These are phyloP conservation scores for Salvator merianae DNA, from an alignment of 2,113 vertebrate species.

Conservation along the genomic window DNA sequence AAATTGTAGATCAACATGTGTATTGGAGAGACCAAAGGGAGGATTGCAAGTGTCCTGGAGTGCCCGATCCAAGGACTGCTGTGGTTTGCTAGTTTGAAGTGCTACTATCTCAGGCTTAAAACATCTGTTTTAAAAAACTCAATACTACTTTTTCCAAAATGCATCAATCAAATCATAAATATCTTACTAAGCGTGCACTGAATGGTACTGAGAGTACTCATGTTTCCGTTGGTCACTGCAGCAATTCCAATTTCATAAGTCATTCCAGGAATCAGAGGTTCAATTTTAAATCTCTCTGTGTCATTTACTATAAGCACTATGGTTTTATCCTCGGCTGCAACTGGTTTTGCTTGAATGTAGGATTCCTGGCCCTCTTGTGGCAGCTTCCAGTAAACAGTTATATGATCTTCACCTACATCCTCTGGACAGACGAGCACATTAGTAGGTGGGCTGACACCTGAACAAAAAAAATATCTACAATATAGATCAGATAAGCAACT, in stretches of 20 bases:
- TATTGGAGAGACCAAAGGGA: too few species aligned
- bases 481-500: slow-evolving; percentile 1
- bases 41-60: too few species aligned
- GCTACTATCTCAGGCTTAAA: not conserved
- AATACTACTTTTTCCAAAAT: not conserved
- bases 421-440: slow-evolving; percentile 66
- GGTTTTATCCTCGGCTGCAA: slow-evolving; percentile 17
- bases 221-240: slow-evolving; percentile 75
- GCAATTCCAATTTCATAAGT: slow-evolving; percentile 80
- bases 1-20: too few species aligned
- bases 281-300: slow-evolving; percentile 72
- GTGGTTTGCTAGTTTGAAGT: not conserved
- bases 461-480: slow-evolving; percentile 39
- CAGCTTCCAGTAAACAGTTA: slow-evolving; percentile 78
- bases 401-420: slow-evolving; percentile 67
- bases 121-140: not conserved
- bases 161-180: not conserved
- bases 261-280: slow-evolving; percentile 77
- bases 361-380: slow-evolving; percentile 67
- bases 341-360: slow-evolving; percentile 70
- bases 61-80: too few species aligned
- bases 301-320: slow-evolving; percentile 67
- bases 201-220: slow-evolving; percentile 73
- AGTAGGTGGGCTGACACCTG: slow-evolving; percentile 77
- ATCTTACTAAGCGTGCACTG: slow-evolving; percentile 82